phyloP scores from a whole-genome alignment of 1,140 invertebrate species.

The Sitobion miscanthi region DNA sequence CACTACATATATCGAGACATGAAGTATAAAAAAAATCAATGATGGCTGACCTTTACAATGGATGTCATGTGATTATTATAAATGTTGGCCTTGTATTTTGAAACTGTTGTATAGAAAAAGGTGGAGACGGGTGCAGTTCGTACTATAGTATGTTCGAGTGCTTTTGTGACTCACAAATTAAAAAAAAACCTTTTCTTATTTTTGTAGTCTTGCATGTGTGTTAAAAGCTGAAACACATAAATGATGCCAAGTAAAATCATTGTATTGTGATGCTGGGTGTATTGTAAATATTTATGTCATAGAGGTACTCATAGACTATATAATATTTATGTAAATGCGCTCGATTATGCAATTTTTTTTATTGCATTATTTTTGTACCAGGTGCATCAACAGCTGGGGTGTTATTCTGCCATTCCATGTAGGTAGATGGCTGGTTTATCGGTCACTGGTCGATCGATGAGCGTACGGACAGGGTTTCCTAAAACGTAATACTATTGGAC shows the following conservation, averaged over 20 bases:
- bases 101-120: neutral
- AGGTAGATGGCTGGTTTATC: neutral
- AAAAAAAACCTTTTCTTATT: neutral
- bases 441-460: conserved; percentile 33
- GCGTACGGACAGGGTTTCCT: neutral
- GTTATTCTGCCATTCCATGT: neutral
- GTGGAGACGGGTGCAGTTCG: neutral
- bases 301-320: neutral
- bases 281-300: too few relatives aligned
- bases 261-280: too few relatives aligned
- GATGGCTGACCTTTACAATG: neutral
- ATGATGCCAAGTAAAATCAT: too few relatives aligned
- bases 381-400: neutral
- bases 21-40: neutral
- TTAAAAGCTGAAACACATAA: too few relatives aligned
- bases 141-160: neutral
- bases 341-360: neutral
- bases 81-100: neutral
- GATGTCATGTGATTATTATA: neutral
- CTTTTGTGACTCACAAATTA: neutral
- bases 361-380: neutral
- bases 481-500: neutral
- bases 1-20: neutral
- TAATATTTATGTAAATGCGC: neutral
- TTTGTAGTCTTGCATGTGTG: neutral